Evolutionary conservation across 2,888 invertebrate species (phyloP).

Genomic region (Protophormia terraenovae): DNA sequence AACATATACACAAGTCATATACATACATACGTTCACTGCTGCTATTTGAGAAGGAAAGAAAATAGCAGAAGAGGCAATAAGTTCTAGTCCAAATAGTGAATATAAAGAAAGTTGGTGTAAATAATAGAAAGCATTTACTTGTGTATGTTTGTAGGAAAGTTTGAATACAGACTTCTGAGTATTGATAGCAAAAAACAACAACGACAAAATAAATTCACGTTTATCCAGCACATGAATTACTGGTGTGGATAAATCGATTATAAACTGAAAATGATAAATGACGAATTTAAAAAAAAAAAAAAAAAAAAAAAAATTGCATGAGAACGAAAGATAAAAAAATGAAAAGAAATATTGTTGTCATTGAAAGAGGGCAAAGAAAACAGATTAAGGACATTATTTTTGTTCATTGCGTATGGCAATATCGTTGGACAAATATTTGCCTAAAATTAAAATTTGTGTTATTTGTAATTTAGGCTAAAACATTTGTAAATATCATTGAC

Average conservation of each 20-base stretch:
- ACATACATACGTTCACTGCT: background rate
- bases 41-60: background rate
- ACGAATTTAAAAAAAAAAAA: conserved; percentile 13
- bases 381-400: conserved; percentile 1
- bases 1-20: background rate
- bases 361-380: conserved; percentile 6
- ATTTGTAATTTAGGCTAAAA: background rate
- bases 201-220: conserved; percentile 11
- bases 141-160: background rate
- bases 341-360: conserved; percentile 3
- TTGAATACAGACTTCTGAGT: background rate
- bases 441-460: background rate
- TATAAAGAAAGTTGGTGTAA: background rate
- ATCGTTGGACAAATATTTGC: background rate
- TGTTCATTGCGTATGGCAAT: background rate
- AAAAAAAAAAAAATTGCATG: background rate
- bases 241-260: conserved; percentile 59
- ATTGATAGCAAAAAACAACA: background rate
- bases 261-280: conserved; percentile 64
- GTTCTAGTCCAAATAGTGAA: background rate
- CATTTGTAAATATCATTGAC: background rate
- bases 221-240: conserved; percentile 42
- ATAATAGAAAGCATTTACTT: background rate
- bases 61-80: background rate
- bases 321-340: background rate